A percentile compares a stretch with the other conserved stretches of the same genome.
phyloP scores from a whole-genome alignment of 2,797 vertebrate genomes.

The Cheracebus regulus region DNA sequence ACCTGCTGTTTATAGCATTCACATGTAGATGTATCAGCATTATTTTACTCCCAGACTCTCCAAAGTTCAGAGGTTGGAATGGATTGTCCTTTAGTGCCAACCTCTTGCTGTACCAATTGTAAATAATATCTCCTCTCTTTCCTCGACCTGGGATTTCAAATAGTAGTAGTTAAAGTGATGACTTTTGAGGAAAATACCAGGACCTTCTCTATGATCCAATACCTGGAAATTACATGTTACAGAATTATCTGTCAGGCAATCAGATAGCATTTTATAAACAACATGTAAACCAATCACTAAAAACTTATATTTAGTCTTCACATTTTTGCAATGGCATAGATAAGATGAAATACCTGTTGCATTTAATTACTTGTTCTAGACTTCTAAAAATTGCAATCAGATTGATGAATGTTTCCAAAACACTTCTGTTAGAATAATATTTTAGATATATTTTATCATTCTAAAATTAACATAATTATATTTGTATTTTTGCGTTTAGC shows the following conservation, averaged over 20 bases:
- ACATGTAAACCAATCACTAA: neutral
- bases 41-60: neutral
- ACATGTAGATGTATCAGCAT: conserved; percentile 1
- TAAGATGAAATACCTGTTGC: neutral
- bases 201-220: neutral
- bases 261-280: neutral
- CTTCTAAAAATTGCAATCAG: neutral
- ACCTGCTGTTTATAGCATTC: conserved; percentile 35
- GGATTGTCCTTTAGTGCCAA: neutral
- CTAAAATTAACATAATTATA: neutral
- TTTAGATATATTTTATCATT: neutral
- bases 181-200: neutral
- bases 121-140: neutral
- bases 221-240: neutral
- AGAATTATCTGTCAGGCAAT: neutral
- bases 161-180: neutral
- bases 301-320: neutral
- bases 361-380: neutral
- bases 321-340: neutral
- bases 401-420: neutral
- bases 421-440: neutral
- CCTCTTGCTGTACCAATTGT: neutral
- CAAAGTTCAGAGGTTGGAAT: neutral
- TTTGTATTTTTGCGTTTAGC: neutral
- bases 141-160: neutral